Percentiles rank a stretch among this genome's conserved stretches.
Evolutionary conservation across 2,888 invertebrate genomes (phyloP).

Genomic region (Lasioglossum figueresi): DNA sequence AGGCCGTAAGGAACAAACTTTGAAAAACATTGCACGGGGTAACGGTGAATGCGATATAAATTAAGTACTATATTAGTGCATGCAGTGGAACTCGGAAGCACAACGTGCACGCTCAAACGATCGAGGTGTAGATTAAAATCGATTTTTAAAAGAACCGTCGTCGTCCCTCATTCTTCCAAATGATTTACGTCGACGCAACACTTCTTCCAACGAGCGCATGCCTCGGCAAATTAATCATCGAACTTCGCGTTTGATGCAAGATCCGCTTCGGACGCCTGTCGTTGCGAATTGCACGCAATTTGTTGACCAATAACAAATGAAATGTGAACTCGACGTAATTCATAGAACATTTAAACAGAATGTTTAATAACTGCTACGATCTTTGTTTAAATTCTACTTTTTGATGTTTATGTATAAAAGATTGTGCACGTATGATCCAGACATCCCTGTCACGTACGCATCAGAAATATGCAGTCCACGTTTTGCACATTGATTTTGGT

Average conservation of each 20-base stretch:
- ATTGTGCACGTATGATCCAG: neutral
- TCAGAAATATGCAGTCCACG: neutral
- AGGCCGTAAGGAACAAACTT: slow-evolving; percentile 6
- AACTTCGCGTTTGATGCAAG: neutral
- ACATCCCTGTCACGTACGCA: neutral
- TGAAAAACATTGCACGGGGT: slow-evolving; percentile 45
- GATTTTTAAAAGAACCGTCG: neutral
- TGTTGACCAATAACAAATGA: neutral
- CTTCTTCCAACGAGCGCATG: neutral
- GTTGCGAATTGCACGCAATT: neutral
- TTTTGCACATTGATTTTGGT: neutral
- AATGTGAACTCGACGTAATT: neutral
- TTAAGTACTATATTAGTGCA: slow-evolving; percentile 57
- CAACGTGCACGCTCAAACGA: slow-evolving; percentile 61
- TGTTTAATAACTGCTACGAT: no score
- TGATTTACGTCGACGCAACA: neutral
- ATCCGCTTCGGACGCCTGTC: neutral
- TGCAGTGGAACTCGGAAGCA: slow-evolving; percentile 63
- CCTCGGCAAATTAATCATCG: neutral
- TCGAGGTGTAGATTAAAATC: slow-evolving; percentile 8
- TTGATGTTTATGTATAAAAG: no score
- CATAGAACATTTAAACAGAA: neutral
- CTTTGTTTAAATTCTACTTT: no score
- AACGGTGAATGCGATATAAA: slow-evolving; percentile 35
- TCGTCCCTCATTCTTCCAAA: neutral